Conservation (phyloP, 2,113 vertebrate genomes). For the Hemiprocne comata region DNA sequence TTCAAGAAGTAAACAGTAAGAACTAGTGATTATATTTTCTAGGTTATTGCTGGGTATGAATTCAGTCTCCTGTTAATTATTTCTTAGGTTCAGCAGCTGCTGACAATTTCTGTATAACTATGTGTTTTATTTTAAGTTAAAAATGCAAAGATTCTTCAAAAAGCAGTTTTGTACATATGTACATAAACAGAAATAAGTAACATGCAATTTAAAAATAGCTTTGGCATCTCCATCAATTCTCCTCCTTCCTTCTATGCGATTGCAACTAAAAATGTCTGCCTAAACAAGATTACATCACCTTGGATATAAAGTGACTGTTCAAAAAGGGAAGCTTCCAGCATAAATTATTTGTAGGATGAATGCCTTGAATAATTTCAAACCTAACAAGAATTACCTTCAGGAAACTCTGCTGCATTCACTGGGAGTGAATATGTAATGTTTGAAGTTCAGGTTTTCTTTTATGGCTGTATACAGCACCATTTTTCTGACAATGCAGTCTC, state of each 20-base stretch:
- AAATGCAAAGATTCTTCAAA: background rate
- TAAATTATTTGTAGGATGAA: slow-evolving; percentile 8
- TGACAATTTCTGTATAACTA: background rate
- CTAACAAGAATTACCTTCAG: background rate
- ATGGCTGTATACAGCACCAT: background rate
- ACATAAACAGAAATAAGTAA: slow-evolving; percentile 23
- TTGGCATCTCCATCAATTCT: background rate
- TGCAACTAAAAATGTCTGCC: background rate
- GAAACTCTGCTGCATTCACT: background rate
- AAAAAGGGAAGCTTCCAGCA: slow-evolving; percentile 12
- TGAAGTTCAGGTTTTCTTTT: background rate
- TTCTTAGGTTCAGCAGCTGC: background rate
- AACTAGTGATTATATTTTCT: background rate
- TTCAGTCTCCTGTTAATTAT: background rate
- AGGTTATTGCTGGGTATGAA: background rate
- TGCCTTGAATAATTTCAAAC: slow-evolving; percentile 12
- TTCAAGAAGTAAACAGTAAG: background rate
- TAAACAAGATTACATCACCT: background rate
- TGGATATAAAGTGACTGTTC: background rate
- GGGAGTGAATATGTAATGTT: background rate
- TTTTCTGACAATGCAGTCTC: background rate
- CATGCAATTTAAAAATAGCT: background rate
- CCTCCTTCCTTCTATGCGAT: background rate
- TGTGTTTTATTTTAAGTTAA: background rate
- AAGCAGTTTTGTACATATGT: background rate